Base-by-base conservation (phyloP, 1,140 invertebrate species). In the Lucilia cuprina region DNA sequence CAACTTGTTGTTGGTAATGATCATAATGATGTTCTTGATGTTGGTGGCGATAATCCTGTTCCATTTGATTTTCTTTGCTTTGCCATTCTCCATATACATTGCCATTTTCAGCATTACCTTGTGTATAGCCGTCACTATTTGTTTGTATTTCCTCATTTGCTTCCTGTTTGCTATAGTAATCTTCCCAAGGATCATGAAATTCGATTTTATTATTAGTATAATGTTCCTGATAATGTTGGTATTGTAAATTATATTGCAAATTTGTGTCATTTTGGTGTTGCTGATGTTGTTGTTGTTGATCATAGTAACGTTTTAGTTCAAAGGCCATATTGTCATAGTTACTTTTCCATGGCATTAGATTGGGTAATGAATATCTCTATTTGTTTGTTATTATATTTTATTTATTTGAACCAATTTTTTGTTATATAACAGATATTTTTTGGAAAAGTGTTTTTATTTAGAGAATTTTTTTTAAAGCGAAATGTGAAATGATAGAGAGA, bases 161-260 rank as follows among this genome's bases (percentile, higher is more conserved):
- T 74, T 87, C 87, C 86, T 88, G 87, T 83, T 89, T 90, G 86
- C 89, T 87, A 88, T 92, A 91, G 87, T 93, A 93, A 87, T 93
- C 92, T 86, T 93, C 92, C 93, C 93, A 93, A 84, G 93, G 93
- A 92, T 93, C 93, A 83, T 86, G 89, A 86, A 87, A 91, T 82
- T 87, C 87, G 83, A 82, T 84, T 34, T 85, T 85, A 85, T 83
- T 86, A 86, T 83, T 86, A 86, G 49, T 34, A 47, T 84, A 78
- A 49, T 49, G 13, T 19, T 30, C 60, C 34, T 84, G 60, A 74
- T 82, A 55, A 82, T 77, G 21, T 30, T 84, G 49, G 25, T 82
- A 17, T 75, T 41, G 49, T n/a, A 34, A 65, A 50, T 85, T 82
- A 78, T 83, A 82, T n/a, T 49, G 75, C 74, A 41, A 41, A 30